Percentiles rank a stretch among this genome's conserved stretches.
phyloP scores from a whole-genome alignment of 1,140 invertebrate species.

The Periplaneta americana region DNA sequence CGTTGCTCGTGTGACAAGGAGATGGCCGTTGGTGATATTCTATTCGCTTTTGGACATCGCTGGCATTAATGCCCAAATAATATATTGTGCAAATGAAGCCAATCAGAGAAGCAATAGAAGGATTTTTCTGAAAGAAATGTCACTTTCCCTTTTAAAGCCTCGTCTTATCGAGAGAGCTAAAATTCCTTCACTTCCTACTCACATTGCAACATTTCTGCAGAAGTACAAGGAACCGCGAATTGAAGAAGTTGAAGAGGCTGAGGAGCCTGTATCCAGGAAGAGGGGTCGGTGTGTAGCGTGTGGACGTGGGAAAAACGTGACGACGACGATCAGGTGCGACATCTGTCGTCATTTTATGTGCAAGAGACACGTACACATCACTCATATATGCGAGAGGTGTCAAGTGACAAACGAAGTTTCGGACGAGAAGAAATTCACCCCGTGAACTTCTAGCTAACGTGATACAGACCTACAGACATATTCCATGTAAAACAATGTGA shows the following conservation, averaged over 20 bases:
- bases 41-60: constrained; percentile 5
- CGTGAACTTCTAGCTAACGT: too few species aligned
- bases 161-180: neutral
- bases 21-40: constrained; percentile 9
- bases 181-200: neutral
- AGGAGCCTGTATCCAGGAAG: neutral
- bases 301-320: neutral
- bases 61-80: constrained; percentile 5
- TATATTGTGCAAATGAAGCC: neutral
- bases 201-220: neutral
- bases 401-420: too few species aligned
- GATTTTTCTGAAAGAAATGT: neutral
- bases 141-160: neutral
- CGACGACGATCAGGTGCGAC: neutral
- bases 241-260: neutral
- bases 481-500: too few species aligned
- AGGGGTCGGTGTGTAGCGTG: neutral
- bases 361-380: too few species aligned
- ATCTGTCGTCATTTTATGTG: neutral
- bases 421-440: too few species aligned
- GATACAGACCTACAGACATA: too few species aligned
- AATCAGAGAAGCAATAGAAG: neutral
- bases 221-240: neutral
- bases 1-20: constrained; percentile 19
- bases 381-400: too few species aligned